Evolutionary conservation across 2,797 vertebrate species (phyloP).

Genomic region (Pogoniulus pusillus): DNA sequence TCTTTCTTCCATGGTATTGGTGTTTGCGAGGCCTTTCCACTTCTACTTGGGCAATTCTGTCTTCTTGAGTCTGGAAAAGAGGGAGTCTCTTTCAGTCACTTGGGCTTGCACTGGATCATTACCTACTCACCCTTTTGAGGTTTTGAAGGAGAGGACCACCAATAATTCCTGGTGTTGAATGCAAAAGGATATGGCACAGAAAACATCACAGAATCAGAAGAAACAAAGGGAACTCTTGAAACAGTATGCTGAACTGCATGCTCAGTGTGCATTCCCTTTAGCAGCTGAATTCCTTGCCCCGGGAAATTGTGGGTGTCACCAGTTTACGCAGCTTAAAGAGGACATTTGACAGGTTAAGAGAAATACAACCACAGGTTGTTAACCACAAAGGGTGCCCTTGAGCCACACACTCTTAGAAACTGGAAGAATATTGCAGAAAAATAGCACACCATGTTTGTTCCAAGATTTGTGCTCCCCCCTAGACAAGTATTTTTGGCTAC

Average conservation of each 20-base stretch:
- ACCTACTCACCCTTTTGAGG: background rate
- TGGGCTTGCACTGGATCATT: background rate
- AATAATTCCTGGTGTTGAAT: background rate
- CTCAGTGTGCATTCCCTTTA: background rate
- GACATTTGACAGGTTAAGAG: background rate
- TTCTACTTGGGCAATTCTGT: background rate
- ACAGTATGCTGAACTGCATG: background rate
- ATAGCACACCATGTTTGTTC: background rate
- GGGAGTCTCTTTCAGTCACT: background rate
- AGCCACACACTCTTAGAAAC: background rate
- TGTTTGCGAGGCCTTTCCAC: background rate
- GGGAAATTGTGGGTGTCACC: background rate
- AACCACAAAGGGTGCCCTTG: background rate
- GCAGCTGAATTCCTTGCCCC: background rate
- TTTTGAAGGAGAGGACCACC: rapidly evolving
- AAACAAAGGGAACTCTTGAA: background rate
- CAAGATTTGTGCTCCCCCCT: background rate
- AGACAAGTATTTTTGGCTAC: background rate
- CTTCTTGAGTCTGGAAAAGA: background rate
- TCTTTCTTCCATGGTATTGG: background rate
- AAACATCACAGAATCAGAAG: background rate
- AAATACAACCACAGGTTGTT: background rate
- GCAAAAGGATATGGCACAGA: background rate
- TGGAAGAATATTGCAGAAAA: background rate
- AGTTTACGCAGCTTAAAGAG: background rate